A percentile compares a stretch with the other conserved stretches of the same genome.
These are phyloP conservation scores for Rostratula benghalensis DNA, from an alignment of 2,113 vertebrate genomes.

Conservation along the genomic window DNA sequence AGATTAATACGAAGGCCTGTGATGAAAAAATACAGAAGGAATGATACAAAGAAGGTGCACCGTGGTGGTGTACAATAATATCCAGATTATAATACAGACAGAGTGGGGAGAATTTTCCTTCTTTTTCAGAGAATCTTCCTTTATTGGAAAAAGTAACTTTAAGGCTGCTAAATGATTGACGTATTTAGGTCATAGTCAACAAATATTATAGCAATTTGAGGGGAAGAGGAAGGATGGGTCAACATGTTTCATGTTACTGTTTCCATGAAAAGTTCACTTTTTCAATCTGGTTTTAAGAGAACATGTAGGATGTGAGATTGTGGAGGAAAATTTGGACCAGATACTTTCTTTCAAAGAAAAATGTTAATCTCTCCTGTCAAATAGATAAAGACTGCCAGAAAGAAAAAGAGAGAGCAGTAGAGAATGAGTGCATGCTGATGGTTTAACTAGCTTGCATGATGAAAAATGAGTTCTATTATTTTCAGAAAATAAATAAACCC, in stretches of 20 bases:
- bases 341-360: not conserved
- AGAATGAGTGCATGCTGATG: not conserved
- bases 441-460: constrained; percentile 14
- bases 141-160: not conserved
- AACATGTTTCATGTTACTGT: not conserved
- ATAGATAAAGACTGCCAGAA: constrained; percentile 21
- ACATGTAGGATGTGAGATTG: not conserved
- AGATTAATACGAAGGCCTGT: not conserved
- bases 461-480: constrained; percentile 35
- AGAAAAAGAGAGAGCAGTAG: not conserved
- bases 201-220: constrained; percentile 31
- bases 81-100: not conserved
- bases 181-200: constrained; percentile 7
- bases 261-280: not conserved
- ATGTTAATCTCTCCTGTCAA: not conserved
- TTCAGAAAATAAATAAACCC: constrained; percentile 23
- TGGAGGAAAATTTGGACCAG: not conserved
- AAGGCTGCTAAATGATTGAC: not conserved
- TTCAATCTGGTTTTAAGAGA: not conserved
- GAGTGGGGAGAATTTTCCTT: not conserved
- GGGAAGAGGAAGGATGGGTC: not conserved
- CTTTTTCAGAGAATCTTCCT: not conserved
- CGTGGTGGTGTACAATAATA: not conserved
- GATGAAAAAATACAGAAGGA: not conserved
- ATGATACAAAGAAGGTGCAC: not conserved